A percentile compares a stretch with the other conserved stretches of the same genome.
Conservation (phyloP, 2,797 vertebrate species). For the Sphenodon punctatus region DNA sequence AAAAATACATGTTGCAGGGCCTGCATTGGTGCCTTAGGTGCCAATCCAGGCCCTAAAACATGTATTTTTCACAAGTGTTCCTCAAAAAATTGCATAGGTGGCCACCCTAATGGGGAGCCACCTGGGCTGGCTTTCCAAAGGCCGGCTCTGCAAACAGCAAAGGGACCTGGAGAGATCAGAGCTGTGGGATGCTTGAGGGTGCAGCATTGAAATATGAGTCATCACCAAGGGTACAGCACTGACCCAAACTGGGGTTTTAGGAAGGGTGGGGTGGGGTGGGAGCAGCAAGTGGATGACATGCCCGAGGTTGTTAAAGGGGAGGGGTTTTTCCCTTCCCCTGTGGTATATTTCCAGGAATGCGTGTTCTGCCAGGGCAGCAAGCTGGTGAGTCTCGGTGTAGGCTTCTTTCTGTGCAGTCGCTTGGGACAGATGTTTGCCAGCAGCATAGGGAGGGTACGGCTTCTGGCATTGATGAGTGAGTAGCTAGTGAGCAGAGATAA, state of each 20-base stretch:
- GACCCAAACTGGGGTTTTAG: too few relatives aligned
- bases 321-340: not conserved
- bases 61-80: too few relatives aligned
- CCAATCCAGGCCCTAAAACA: too few relatives aligned
- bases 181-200: too few relatives aligned
- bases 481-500: conserved; percentile 2
- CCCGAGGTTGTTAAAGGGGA: not conserved
- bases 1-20: too few relatives aligned
- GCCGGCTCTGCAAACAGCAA: not conserved
- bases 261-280: not conserved
- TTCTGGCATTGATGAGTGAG: not conserved
- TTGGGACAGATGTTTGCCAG: not conserved
- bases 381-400: not conserved
- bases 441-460: not conserved
- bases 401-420: accelerated
- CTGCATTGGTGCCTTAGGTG: too few relatives aligned
- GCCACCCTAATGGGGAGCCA: too few relatives aligned
- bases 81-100: too few relatives aligned
- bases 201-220: not conserved
- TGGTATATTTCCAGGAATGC: not conserved
- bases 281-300: not conserved
- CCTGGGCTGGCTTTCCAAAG: too few relatives aligned
- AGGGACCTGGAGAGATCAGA: not conserved
- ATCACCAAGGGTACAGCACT: not conserved
- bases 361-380: not conserved